Evolutionary conservation across 2,888 invertebrate species (phyloP).

Genomic region (Lasioglossum calceatum): DNA sequence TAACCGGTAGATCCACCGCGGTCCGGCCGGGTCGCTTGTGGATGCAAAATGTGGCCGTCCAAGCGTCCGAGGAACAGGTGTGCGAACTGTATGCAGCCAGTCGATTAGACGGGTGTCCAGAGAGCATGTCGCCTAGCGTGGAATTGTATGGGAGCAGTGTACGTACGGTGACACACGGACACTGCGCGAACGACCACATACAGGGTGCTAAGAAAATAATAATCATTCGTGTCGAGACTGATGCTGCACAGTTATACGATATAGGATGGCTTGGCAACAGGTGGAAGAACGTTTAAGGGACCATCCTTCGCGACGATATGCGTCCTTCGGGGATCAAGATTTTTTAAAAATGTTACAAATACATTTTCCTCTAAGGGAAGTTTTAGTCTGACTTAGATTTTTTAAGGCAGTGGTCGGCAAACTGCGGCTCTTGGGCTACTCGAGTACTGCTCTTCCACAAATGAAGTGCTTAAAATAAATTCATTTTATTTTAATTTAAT

Average conservation of each 20-base stretch:
- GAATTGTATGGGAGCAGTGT: slow-evolving; percentile 60
- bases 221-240: neutral
- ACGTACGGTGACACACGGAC: slow-evolving; percentile 56
- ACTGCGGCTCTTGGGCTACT: too few species aligned
- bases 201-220: neutral
- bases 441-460: too few species aligned
- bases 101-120: slow-evolving; percentile 69
- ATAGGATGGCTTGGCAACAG: neutral
- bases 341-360: neutral
- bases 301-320: neutral
- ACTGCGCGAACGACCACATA: slow-evolving; percentile 37
- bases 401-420: too few species aligned
- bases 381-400: too few species aligned
- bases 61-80: slow-evolving; percentile 66
- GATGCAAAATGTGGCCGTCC: slow-evolving; percentile 66
- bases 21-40: slow-evolving; percentile 43
- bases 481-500: too few species aligned
- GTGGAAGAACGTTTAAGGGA: neutral
- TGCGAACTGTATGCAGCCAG: slow-evolving; percentile 61
- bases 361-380: too few species aligned
- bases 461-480: too few species aligned
- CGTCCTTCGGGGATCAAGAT: neutral
- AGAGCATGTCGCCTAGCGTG: slow-evolving; percentile 66
- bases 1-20: slow-evolving; percentile 53
- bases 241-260: neutral